These are phyloP conservation scores for Malacoctenus gilli DNA, from an alignment of 2,797 vertebrate species.

Conservation along the genomic window DNA sequence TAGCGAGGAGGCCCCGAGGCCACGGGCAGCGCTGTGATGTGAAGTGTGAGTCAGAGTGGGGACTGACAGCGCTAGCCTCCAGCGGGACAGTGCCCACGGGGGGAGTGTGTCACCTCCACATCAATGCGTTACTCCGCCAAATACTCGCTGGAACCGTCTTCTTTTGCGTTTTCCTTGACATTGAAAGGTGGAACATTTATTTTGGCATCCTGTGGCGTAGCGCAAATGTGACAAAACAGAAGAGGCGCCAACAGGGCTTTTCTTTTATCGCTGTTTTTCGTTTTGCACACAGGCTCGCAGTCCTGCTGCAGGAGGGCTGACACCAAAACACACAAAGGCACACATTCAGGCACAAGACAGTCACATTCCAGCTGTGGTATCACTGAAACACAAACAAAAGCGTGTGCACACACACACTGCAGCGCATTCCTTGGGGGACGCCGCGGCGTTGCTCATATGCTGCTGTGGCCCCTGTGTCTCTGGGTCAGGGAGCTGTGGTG, in stretches of 20 bases:
- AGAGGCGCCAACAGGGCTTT: slow-evolving; percentile 34
- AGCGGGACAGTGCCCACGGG: slow-evolving; percentile 60
- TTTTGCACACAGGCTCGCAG: slow-evolving; percentile 43
- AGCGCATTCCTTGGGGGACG: slow-evolving; percentile 70
- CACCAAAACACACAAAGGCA: slow-evolving; percentile 68
- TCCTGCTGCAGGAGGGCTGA: slow-evolving; percentile 40
- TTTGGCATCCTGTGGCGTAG: slow-evolving; percentile 55
- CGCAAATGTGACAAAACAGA: slow-evolving; percentile 24
- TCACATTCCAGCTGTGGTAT: slow-evolving; percentile 74
- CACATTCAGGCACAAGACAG: slow-evolving; percentile 76
- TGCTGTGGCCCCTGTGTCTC: slow-evolving; percentile 69
- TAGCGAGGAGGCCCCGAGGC: slow-evolving; percentile 54
- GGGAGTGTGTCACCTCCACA: slow-evolving; percentile 60
- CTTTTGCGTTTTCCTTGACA: slow-evolving; percentile 40
- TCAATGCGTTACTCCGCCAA: slow-evolving; percentile 55
- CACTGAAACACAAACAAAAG: slow-evolving; percentile 60
- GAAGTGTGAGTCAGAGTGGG: slow-evolving; percentile 73
- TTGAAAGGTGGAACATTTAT: slow-evolving; percentile 64
- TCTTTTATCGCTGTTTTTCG: slow-evolving; percentile 34
- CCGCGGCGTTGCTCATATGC: slow-evolving; percentile 65
- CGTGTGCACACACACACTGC: slow-evolving; percentile 64
- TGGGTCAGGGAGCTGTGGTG: slow-evolving; percentile 79
- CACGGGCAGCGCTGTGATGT: slow-evolving; percentile 65
- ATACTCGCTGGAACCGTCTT: slow-evolving; percentile 21
- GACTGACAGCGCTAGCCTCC: slow-evolving; percentile 71